Percentiles rank a stretch among this genome's conserved stretches.
Evolutionary conservation across 2,113 vertebrate genomes (phyloP).

Genomic region (Dascyllus trimaculatus): DNA sequence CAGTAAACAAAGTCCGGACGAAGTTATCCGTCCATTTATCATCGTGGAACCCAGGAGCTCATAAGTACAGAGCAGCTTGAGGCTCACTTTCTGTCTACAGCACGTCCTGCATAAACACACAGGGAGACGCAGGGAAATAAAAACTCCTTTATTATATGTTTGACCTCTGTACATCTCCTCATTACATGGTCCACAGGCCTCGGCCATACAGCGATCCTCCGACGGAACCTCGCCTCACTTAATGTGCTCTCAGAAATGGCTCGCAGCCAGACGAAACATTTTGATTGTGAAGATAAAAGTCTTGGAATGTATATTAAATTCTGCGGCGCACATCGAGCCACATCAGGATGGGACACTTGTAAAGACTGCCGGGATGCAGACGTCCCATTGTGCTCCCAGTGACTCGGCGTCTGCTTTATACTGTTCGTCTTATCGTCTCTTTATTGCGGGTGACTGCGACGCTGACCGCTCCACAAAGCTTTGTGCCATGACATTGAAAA

Average conservation of each 20-base stretch:
- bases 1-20: not conserved
- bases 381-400: not conserved
- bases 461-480: not conserved
- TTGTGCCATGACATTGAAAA: no score
- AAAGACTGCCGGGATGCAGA: not conserved
- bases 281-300: not conserved
- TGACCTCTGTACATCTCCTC: conserved; percentile 19
- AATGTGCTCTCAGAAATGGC: not conserved
- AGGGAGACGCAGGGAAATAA: not conserved
- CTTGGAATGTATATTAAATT: not conserved
- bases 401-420: no score
- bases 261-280: not conserved
- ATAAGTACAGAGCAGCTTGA: not conserved
- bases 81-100: conserved; percentile 4
- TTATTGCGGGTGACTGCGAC: no score
- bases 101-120: not conserved
- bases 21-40: not conserved
- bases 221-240: not conserved
- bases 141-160: conserved; percentile 14
- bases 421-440: no score
- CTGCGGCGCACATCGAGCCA: not conserved
- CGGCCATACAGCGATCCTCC: not conserved
- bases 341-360: not conserved
- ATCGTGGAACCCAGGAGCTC: not conserved
- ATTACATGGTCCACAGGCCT: conserved; percentile 11